Percentiles rank a stretch among this genome's conserved stretches.
Evolutionary conservation across 2,888 invertebrate genomes (phyloP).

Genomic region (Drosophila nigritarsus): DNA sequence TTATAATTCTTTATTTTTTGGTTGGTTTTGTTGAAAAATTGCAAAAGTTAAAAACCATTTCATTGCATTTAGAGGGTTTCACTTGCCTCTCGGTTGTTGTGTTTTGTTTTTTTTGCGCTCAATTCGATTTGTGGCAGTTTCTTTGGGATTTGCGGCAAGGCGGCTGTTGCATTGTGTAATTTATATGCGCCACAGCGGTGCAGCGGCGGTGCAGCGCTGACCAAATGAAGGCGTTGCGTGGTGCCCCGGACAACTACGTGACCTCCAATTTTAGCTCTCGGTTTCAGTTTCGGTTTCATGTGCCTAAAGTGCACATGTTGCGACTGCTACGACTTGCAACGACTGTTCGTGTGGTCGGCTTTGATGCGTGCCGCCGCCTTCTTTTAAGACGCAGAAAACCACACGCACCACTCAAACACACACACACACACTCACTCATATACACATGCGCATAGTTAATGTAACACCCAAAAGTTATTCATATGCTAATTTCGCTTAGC

Average conservation of each 20-base stretch:
- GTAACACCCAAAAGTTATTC: conserved; percentile 64
- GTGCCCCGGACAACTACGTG: conserved; percentile 69
- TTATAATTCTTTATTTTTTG: conserved; percentile 12
- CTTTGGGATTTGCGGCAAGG: conserved; percentile 16
- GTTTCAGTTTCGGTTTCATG: conserved; percentile 66
- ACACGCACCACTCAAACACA: conserved; percentile 44
- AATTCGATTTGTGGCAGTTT: conserved; percentile 63
- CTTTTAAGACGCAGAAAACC: conserved; percentile 55
- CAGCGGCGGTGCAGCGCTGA: conserved; percentile 33
- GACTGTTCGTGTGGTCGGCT: conserved; percentile 66
- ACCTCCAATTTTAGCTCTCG: conserved; percentile 75
- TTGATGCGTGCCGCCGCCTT: conserved; percentile 68
- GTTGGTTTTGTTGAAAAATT: conserved; percentile 63
- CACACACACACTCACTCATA: conserved; percentile 19
- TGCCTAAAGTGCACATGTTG: conserved; percentile 72
- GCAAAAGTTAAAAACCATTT: conserved; percentile 78
- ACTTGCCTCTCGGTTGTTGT: conserved; percentile 52
- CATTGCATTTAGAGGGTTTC: conserved; percentile 79
- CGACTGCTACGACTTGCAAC: conserved; percentile 27
- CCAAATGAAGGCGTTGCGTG: conserved; percentile 67
- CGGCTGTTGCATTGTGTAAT: conserved; percentile 69
- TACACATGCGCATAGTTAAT: conserved; percentile 14
- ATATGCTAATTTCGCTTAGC: conserved; percentile 74
- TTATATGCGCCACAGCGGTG: conserved; percentile 62
- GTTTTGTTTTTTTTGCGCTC: conserved; percentile 34